Percentiles rank a stretch among this genome's conserved stretches.
These are phyloP conservation scores for Drosophila seclusa DNA, from an alignment of 2,888 invertebrate genomes.

Conservation along the genomic window DNA sequence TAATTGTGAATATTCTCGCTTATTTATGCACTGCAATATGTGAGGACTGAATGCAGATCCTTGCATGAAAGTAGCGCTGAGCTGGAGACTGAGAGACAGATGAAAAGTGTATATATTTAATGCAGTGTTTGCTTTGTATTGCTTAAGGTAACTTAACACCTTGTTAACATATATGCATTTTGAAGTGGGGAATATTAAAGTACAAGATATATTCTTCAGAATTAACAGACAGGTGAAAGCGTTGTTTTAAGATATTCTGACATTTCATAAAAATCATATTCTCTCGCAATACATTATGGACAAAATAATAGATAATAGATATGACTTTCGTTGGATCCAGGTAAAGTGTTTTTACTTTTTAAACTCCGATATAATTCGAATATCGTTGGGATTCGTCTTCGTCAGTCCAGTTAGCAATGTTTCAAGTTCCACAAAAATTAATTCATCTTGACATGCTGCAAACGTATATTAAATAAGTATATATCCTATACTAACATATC, in stretches of 20 bases:
- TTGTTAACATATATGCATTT: background rate
- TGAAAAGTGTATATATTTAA: background rate
- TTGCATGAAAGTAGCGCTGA: too few species aligned
- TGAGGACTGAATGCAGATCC: background rate
- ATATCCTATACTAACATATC: background rate
- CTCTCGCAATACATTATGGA: background rate
- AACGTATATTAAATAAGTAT: background rate
- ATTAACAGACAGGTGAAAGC: background rate
- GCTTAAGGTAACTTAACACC: background rate
- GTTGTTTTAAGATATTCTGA: background rate
- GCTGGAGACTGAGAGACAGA: too few species aligned
- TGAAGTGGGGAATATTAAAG: background rate
- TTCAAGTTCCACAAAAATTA: background rate
- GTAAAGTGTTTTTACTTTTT: background rate
- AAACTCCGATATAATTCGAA: background rate
- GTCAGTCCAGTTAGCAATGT: background rate
- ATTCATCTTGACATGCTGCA: background rate
- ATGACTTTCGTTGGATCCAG: background rate
- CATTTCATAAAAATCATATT: background rate
- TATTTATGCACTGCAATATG: slow-evolving; percentile 22
- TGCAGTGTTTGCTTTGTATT: background rate
- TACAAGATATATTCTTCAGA: background rate
- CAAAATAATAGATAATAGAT: background rate
- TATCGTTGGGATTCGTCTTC: background rate
- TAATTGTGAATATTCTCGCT: slow-evolving; percentile 52